Evolutionary conservation across 2,888 invertebrate species (phyloP), one percentile per base, ranked within the genome.

Genomic region (Tinea semifulvella): DNA sequence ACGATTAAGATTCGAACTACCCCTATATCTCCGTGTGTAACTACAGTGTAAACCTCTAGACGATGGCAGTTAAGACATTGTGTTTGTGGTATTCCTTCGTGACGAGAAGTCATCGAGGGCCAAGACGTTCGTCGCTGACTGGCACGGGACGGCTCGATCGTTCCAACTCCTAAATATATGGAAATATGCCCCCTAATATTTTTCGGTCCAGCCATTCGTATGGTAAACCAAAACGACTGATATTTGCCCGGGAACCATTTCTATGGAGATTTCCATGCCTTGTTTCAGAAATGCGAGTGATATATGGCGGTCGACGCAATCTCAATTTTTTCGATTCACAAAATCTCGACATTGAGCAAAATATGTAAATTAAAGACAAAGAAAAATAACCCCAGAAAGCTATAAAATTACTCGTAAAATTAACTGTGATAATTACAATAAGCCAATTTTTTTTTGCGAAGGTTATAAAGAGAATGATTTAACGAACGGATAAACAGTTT

Each of bases 121-220:
- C 14, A 2, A n/a, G 17, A 18, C 10, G 13, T 20, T 22, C 42
- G n/a, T 42, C 42, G 42, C 19, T 25, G 31, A 19, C 31, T 31
- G 56, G 58, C 68, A 55, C 70, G 60, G 62, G 61, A 45, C 68
- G 68, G 68, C 60, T 68, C 73, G 60, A 59, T 53, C 54, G 56
- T 56, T 56, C 54, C 2, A 2, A 18, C 18, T 18, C 53, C 57
- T 52, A 56, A 69, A 73, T 68, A 63, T 75, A 77, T 74, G 75
- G 56, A 66, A 75, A 77, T 73, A 68, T 64, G 70, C 64, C 57
- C 49, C 55, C 65, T 69, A n/a, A n/a, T n/a, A 76, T 73, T 77
- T 77, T 79, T 76, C 71, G 68, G 72, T 68, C 68, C 72, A 59
- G 68, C 74, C 63, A 75, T 80, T 79, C 68, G 69, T 75, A 77